Base-by-base conservation (phyloP, 2,888 invertebrate species). In the Tillus elongatus region DNA sequence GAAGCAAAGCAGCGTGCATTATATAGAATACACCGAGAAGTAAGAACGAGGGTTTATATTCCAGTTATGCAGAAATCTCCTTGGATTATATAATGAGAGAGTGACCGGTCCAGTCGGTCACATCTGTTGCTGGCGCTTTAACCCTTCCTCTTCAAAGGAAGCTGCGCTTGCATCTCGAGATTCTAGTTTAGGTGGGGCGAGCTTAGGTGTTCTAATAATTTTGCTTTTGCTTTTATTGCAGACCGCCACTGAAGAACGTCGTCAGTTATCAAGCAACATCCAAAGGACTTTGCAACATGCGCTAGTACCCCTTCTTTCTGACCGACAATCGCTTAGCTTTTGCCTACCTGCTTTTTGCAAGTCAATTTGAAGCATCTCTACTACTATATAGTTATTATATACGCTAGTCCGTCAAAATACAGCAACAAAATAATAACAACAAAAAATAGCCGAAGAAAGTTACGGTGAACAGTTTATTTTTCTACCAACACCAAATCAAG, bases 311-410 rank as follows among this genome's bases (percentile, higher is more conserved):
- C 38, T 41, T 51, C 47, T 50, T 40, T 47, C 55, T 56, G 58
- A 62, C 59, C 60, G 58, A 59, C 49, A 50, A 51, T 59, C 62
- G 63, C 63, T 64, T 54, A 63, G 63, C 63, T 62, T 52, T 60
- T 52, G 64, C 63, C 60, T 59, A 57, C 60, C 60, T 54, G 62
- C 63, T 61, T 62, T 51, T 47, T 55, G 59, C 59, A 58, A 57
- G 44, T 40, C 29, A 33, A 34, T 41, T 24, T 10, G 37, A 42
- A 40, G 43, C 37, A 39, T 26, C 15, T 34, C 15, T 35, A n/a
- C n/a, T n/a, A n/a, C n/a, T n/a, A n/a, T n/a, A n/a, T n/a, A n/a
- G n/a, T n/a, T n/a, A n/a, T n/a, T 14, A 34, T 30, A 19, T 11
- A 35, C 39, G 28, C 35, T 29, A 26, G 37, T 30, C 33, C 37